Percentiles rank a stretch among this genome's conserved stretches.
These are phyloP conservation scores for Orius insidiosus DNA, from an alignment of 1,140 invertebrate genomes.

Conservation along the genomic window DNA sequence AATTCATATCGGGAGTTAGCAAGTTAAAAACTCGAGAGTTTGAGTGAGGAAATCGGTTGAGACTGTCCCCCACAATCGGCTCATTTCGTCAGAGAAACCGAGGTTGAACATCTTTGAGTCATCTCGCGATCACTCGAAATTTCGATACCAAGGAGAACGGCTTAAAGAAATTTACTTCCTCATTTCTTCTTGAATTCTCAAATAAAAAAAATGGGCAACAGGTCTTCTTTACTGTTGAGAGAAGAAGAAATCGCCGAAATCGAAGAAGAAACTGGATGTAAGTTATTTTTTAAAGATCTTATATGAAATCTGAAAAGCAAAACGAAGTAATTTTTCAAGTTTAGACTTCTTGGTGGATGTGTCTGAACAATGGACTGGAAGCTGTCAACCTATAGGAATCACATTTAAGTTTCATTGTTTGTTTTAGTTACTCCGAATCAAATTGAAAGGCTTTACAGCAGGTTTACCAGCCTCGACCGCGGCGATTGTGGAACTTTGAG, in stretches of 20 bases:
- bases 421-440: conserved; percentile 89
- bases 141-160: too few relatives aligned
- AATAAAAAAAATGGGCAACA: conserved; percentile 99
- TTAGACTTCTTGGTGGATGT: not conserved
- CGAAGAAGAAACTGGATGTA: conserved; percentile 92
- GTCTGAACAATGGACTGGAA: not conserved
- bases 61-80: too few relatives aligned
- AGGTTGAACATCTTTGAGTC: too few relatives aligned
- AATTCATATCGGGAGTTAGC: too few relatives aligned
- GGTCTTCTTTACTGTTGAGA: conserved; percentile 75
- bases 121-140: too few relatives aligned
- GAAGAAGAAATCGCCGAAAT: conserved; percentile 95
- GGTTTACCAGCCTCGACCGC: conserved; percentile 92
- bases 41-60: too few relatives aligned
- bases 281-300: too few relatives aligned
- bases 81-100: too few relatives aligned
- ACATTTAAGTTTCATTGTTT: not conserved
- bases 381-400: not conserved
- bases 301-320: too few relatives aligned
- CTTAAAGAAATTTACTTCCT: too few relatives aligned
- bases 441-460: conserved; percentile 91
- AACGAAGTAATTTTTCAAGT: not conserved
- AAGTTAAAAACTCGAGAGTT: too few relatives aligned
- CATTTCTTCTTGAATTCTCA: too few relatives aligned
- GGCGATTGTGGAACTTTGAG: conserved; percentile 89